Percentiles rank a stretch among this genome's conserved stretches.
Evolutionary conservation across 2,888 invertebrate genomes (phyloP).

Genomic region (Zootermopsis nevadensis): DNA sequence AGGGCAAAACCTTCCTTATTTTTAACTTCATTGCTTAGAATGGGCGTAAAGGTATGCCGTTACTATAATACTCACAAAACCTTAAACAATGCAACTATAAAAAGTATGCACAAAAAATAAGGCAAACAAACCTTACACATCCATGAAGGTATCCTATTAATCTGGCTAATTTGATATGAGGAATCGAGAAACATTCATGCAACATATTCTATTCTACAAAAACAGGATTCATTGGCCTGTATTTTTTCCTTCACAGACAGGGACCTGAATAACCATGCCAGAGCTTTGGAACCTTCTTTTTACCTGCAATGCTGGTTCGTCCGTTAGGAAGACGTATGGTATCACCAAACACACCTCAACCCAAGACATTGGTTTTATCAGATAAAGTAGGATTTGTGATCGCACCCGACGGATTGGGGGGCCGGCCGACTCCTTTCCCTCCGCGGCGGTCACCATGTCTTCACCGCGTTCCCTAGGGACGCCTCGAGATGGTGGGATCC

Average conservation of each 20-base stretch:
- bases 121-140: neutral
- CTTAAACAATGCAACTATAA: neutral
- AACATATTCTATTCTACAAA: neutral
- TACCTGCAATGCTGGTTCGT: neutral
- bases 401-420: conserved; percentile 7
- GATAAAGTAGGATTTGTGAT: conserved; percentile 48
- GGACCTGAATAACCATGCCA: neutral
- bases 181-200: neutral
- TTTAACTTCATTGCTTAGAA: no score
- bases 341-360: conserved; percentile 15
- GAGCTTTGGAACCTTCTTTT: neutral
- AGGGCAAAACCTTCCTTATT: no score
- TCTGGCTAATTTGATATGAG: conserved; percentile 19
- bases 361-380: conserved; percentile 43
- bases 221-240: neutral
- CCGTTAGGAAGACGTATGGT: conserved; percentile 34
- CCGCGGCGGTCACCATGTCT: neutral
- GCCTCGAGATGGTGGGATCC: neutral
- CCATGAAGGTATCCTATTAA: neutral
- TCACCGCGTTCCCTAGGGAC: neutral
- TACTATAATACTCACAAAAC: no score
- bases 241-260: neutral
- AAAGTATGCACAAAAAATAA: neutral
- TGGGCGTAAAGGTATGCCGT: no score
- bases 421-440: neutral